Conservation (phyloP, 2,113 vertebrate genomes). For the Neopipo cinnamomea region DNA sequence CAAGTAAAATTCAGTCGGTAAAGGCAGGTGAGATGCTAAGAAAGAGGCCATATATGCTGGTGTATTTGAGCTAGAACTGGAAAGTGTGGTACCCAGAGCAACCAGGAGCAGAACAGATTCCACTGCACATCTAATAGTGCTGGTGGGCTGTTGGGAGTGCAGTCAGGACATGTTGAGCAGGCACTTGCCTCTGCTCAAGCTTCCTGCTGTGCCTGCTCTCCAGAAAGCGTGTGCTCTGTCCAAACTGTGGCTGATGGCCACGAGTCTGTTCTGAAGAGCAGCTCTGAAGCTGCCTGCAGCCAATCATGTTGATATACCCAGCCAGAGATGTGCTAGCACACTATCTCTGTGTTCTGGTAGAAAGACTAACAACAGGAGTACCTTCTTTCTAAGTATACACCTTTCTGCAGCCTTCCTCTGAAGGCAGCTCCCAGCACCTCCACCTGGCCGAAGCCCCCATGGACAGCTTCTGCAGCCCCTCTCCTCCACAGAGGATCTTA, state of each 20-base stretch:
- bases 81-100: background rate
- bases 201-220: background rate
- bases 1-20: background rate
- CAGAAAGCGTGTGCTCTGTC: background rate
- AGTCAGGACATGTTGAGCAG: background rate
- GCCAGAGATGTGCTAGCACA: background rate
- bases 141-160: background rate
- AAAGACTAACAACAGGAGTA: background rate
- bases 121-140: background rate
- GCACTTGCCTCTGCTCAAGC: background rate
- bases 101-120: background rate
- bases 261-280: background rate
- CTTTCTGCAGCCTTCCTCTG: background rate
- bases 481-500: background rate
- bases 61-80: background rate
- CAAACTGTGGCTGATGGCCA: background rate
- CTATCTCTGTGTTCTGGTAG: background rate
- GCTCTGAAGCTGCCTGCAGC: background rate
- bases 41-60: background rate
- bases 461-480: background rate
- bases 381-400: background rate
- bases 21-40: background rate
- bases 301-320: accelerated
- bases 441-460: background rate
- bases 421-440: background rate